Evolutionary conservation across 1,140 invertebrate genomes (phyloP).

Genomic region (Diachasmimorpha longicaudata): DNA sequence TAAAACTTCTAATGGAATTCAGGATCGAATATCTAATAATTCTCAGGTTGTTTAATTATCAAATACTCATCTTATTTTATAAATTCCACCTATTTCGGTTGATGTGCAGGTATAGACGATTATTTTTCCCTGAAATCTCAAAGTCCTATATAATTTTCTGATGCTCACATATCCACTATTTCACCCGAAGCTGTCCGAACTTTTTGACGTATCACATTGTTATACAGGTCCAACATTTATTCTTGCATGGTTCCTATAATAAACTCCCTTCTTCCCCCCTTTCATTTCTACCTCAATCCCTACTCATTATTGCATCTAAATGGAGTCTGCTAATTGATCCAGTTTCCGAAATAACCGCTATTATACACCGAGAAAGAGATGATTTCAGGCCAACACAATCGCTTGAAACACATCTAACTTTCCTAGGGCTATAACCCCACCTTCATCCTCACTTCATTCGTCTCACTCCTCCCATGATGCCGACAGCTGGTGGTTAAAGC

Average conservation of each 20-base stretch:
- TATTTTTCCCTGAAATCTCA: not conserved
- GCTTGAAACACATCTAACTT: conserved; percentile 38
- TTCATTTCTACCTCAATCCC: no score
- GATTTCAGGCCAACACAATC: conserved; percentile 37
- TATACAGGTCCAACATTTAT: not conserved
- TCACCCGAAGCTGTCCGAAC: conserved; percentile 3
- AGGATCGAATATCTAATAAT: not conserved
- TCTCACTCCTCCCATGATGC: conserved; percentile 16
- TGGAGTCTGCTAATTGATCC: conserved; percentile 49
- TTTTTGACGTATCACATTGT: conserved; percentile 12
- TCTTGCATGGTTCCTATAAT: not conserved
- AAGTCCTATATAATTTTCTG: not conserved
- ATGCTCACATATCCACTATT: conserved; percentile 11
- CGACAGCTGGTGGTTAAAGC: conserved; percentile 54
- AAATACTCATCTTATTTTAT: not conserved
- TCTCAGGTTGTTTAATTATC: not conserved
- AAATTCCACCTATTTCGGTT: not conserved
- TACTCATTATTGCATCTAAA: conserved; percentile 53
- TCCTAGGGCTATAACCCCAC: not conserved
- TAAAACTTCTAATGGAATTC: not conserved
- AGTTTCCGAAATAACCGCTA: conserved; percentile 49
- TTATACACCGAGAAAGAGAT: conserved; percentile 33
- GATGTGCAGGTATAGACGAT: conserved; percentile 5
- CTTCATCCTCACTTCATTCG: not conserved
- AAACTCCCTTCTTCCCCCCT: no score